These are phyloP conservation scores for Aurelia coerulea DNA, from an alignment of 30 jellyfish, hydroid and myxozoan genomes.

Conservation along the genomic window DNA sequence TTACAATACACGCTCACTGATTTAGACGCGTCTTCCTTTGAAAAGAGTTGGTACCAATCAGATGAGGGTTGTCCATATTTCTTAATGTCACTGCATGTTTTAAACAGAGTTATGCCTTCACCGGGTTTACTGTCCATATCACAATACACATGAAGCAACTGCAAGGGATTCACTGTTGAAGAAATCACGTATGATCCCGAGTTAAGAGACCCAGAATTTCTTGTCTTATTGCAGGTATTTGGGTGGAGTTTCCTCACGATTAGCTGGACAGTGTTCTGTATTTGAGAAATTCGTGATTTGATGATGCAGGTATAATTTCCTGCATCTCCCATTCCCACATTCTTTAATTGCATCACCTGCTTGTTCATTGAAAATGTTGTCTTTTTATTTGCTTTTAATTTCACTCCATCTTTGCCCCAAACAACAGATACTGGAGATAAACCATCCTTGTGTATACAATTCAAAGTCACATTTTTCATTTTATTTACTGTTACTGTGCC, in stretches of 20 bases:
- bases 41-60: not conserved
- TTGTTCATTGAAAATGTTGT: not conserved
- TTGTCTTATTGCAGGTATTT: too few species aligned
- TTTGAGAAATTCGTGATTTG: not conserved
- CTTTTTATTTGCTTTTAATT: too few species aligned
- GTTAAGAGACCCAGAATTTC: too few species aligned
- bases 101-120: not conserved
- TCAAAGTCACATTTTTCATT: not conserved
- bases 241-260: too few species aligned
- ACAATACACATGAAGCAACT: not conserved
- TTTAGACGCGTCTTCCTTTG: not conserved
- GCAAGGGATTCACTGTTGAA: not conserved
- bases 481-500: not conserved
- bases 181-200: too few species aligned
- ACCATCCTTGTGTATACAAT: slow-evolving; percentile 7
- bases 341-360: not conserved
- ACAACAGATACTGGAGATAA: not conserved
- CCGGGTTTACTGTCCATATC: too few species aligned
- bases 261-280: not conserved
- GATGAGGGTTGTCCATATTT: not conserved
- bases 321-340: not conserved
- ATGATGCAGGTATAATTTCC: not conserved
- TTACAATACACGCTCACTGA: slow-evolving; percentile 28
- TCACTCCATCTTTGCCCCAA: not conserved
- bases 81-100: not conserved